phyloP scores from a whole-genome alignment of 2,113 vertebrate species.

The Oophaga pumilio region DNA sequence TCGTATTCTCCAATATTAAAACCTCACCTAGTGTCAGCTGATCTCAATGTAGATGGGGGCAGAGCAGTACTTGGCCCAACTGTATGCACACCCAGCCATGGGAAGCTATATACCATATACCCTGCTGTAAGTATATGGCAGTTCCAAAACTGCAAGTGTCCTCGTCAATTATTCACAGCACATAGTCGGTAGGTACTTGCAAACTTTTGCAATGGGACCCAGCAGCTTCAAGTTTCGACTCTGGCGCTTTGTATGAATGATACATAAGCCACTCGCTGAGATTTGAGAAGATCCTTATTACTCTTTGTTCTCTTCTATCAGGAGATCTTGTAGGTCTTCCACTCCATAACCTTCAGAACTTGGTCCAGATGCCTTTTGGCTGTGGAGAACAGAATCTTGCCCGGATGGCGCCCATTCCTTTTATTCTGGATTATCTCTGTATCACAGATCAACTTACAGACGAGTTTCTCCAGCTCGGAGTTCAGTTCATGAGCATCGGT shows the following conservation, averaged over 20 bases:
- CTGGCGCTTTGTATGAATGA: background rate
- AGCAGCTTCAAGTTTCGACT: too few species aligned
- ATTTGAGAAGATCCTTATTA: background rate
- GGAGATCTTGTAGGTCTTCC: conserved; percentile 76
- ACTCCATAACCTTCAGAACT: conserved; percentile 69
- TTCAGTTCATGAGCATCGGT: background rate
- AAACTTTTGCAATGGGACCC: too few species aligned
- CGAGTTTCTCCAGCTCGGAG: background rate
- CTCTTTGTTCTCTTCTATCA: background rate
- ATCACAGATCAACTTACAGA: background rate
- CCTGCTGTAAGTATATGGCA: too few species aligned
- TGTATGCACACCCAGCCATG: too few species aligned
- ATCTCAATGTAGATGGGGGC: too few species aligned
- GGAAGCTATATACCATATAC: too few species aligned
- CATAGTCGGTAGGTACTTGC: too few species aligned
- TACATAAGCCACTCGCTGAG: background rate
- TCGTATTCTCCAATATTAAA: too few species aligned
- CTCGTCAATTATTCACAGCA: too few species aligned
- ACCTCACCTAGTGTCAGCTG: too few species aligned
- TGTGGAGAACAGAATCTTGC: conserved; percentile 81
- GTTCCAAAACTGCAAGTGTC: too few species aligned
- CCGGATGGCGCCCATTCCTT: conserved; percentile 75
- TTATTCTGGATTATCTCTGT: conserved; percentile 64
- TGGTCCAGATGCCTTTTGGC: conserved; percentile 71
- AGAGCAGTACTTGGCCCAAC: too few species aligned